Evolutionary conservation across 2,888 invertebrate genomes (phyloP).

Genomic region (Tinea pellionella): DNA sequence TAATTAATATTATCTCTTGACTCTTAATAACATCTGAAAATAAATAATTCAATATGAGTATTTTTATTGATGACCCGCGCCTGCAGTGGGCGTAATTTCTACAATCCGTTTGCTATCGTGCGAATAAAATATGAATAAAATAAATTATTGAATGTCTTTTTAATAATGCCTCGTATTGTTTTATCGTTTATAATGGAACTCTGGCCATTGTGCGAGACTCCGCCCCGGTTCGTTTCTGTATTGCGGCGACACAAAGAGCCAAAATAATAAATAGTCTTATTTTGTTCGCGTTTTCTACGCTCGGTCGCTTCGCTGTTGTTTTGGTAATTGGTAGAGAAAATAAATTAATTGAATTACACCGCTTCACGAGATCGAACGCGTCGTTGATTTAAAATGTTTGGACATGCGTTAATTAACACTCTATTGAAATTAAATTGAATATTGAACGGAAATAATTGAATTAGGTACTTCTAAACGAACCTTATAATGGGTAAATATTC

Average conservation of each 20-base stretch:
- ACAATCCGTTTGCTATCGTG: conserved; percentile 29
- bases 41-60: neutral
- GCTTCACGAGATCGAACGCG: conserved; percentile 51
- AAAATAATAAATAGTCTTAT: conserved; percentile 66
- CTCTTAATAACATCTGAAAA: too few species aligned
- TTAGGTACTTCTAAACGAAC: neutral
- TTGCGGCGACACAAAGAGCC: conserved; percentile 47
- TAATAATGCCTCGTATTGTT: conserved; percentile 65
- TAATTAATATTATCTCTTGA: too few species aligned
- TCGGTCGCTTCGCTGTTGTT: conserved; percentile 59
- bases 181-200: conserved; percentile 53
- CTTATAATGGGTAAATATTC: neutral
- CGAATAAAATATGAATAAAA: conserved; percentile 64
- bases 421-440: conserved; percentile 34
- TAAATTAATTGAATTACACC: conserved; percentile 64
- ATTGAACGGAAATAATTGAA: conserved; percentile 24
- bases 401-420: conserved; percentile 39
- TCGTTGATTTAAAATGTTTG: conserved; percentile 46
- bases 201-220: conserved; percentile 22
- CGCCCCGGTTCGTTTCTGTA: conserved; percentile 45
- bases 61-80: neutral
- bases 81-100: neutral
- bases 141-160: conserved; percentile 68
- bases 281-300: conserved; percentile 56
- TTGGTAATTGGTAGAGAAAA: conserved; percentile 54